Evolutionary conservation across 2,113 vertebrate species (phyloP), one percentile per base, ranked within the genome.

Genomic region (Beaufortia kweichowensis): DNA sequence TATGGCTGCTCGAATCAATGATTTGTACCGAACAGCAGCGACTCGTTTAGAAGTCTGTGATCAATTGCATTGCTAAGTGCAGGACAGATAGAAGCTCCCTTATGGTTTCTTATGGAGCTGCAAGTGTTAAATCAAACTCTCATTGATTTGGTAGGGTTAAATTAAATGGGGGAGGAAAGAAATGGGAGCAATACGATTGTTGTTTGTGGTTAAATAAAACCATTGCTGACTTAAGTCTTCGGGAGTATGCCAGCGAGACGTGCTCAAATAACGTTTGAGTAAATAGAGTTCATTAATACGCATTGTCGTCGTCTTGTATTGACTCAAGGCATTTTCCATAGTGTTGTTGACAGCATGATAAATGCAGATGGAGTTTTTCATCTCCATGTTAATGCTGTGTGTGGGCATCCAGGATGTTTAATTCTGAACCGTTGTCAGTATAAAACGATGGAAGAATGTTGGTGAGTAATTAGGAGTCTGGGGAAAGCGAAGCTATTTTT

Each of bases 221-320:
- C 88, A 79, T 89, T 89, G 85, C 60, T 76, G 24, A 62, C 70
- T 78, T 31, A 85, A 81, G 76, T 68, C 60, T 79, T 79, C 83
- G 35, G 60, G 82, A 67, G 57, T 74, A 19, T 3, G 19, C 5
- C 43, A 48, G 43, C 5, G 43, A 17, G 43, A 48, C 17, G 17
- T 21, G 48, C 19, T 10, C 41, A 53, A 53, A 53, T 53, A 53
- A 53, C 48, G 7, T 8, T 53, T 21, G 48, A 21, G 87, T 85
- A 86, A 86, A 87, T 77, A 76, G 82, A 87, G 77, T 72, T 90
- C 88, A 91, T 87, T 67, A 90, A 91, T 89, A 86, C 35, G 26
- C 76, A 77, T 63, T 83, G 85, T 87, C 79, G 14, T 71, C 55
- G 79, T 63, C 64, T 75, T 75, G 28, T 78, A 92, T 88, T 85